Conservation (phyloP, 2,888 invertebrate species). For the Hemaris fuciformis region DNA sequence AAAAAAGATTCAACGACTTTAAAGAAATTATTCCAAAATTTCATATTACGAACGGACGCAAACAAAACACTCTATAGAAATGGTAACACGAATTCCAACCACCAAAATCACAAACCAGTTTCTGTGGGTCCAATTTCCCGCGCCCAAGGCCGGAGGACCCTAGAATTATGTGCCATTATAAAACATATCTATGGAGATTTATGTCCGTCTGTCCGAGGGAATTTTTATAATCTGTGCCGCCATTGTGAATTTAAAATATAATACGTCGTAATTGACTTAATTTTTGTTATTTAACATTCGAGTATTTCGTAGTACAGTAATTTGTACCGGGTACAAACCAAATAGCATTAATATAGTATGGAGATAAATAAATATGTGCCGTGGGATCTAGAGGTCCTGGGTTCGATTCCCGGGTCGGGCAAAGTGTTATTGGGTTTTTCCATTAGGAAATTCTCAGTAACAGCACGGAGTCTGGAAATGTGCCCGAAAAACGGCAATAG, state of each 20-base stretch:
- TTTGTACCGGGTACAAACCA: neutral
- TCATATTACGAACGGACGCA: neutral
- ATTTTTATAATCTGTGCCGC: constrained; percentile 1
- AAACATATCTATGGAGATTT: constrained; percentile 48
- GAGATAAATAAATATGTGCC: too few relatives aligned
- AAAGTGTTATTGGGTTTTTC: too few relatives aligned
- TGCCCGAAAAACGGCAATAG: too few relatives aligned
- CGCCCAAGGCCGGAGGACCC: constrained; percentile 42
- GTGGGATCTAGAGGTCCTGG: too few relatives aligned
- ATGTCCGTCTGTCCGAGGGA: constrained; percentile 33
- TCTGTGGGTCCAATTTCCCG: constrained; percentile 30
- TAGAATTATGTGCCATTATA: constrained; percentile 53
- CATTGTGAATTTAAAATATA: neutral
- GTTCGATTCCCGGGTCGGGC: too few relatives aligned
- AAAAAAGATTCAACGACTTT: neutral
- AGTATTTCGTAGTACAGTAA: neutral
- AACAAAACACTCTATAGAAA: neutral
- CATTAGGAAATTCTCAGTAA: too few relatives aligned
- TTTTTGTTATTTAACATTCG: neutral
- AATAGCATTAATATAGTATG: too few relatives aligned
- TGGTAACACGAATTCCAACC: constrained; percentile 1
- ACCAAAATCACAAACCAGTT: constrained; percentile 28
- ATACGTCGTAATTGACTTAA: neutral
- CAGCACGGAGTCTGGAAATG: too few relatives aligned
- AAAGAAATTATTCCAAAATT: neutral